A percentile compares a stretch with the other conserved stretches of the same genome.
phyloP scores from a whole-genome alignment of 2,797 vertebrate genomes.

The Acridotheres tristis region DNA sequence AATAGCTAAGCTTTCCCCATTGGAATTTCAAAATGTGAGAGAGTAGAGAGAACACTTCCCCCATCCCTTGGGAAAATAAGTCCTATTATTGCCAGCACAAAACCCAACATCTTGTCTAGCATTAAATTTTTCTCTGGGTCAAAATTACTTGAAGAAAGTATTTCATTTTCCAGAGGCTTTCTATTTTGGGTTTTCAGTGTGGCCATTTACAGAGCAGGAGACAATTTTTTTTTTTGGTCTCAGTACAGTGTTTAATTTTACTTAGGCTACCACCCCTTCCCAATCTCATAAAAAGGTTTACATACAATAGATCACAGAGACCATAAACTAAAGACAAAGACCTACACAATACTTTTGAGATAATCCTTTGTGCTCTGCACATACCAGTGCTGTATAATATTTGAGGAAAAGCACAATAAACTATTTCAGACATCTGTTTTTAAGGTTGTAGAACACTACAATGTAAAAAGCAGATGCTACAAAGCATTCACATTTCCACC shows the following conservation, averaged over 20 bases:
- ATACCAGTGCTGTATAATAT: constrained; percentile 42
- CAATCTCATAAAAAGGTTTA: constrained; percentile 67
- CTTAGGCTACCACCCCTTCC: constrained; percentile 67
- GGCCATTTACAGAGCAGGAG: constrained; percentile 36
- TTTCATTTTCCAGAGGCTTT: constrained; percentile 36
- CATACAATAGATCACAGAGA: constrained; percentile 69
- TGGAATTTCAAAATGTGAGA: constrained; percentile 33
- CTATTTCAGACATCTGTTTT: constrained; percentile 77
- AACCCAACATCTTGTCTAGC: neutral
- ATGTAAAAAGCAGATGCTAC: constrained; percentile 70
- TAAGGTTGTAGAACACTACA: constrained; percentile 64
- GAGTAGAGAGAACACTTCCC: neutral
- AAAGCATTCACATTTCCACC: constrained; percentile 56
- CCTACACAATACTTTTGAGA: constrained; percentile 53
- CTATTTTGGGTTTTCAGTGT: constrained; percentile 11
- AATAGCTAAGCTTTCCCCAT: constrained; percentile 13
- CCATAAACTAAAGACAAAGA: constrained; percentile 68
- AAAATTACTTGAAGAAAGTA: constrained; percentile 35
- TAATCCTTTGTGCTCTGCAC: constrained; percentile 62
- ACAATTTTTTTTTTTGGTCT: neutral
- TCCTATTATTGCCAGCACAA: neutral
- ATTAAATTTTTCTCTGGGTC: constrained; percentile 19
- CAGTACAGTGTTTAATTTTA: constrained; percentile 57
- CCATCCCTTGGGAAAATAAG: neutral
- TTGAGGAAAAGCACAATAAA: constrained; percentile 71